Conservation (phyloP, 2,888 invertebrate genomes). For the Tiliacea aurago region DNA sequence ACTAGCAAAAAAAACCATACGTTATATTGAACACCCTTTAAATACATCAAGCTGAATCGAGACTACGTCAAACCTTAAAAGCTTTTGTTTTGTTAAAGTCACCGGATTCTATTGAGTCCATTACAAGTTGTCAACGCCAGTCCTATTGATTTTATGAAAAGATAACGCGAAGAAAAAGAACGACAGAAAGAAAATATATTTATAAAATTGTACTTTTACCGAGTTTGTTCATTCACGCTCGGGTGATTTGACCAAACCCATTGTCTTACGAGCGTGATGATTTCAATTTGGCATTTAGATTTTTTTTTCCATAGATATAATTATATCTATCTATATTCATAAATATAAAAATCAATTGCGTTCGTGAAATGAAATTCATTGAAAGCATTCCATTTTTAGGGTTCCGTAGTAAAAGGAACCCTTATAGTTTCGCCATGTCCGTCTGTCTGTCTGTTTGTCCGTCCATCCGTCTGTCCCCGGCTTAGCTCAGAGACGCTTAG, state of each 20-base stretch:
- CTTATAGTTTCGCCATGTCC: no score
- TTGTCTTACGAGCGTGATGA: neutral
- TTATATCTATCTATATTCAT: no score
- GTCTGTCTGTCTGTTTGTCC: no score
- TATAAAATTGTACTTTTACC: constrained; percentile 25
- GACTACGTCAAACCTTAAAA: constrained; percentile 38
- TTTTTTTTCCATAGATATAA: neutral
- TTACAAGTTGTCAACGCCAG: constrained; percentile 43
- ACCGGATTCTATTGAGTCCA: constrained; percentile 47
- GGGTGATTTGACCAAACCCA: no score
- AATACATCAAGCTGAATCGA: constrained; percentile 2
- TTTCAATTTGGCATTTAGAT: neutral
- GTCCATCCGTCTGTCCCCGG: no score
- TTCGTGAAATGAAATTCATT: no score
- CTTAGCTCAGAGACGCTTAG: no score
- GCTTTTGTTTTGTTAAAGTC: constrained; percentile 41
- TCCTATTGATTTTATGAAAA: constrained; percentile 34
- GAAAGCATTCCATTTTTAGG: no score
- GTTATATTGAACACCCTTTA: neutral
- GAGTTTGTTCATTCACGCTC: constrained; percentile 24
- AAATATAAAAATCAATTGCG: no score
- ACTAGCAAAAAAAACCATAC: neutral
- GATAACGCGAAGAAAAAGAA: constrained; percentile 23
- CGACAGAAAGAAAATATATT: neutral
- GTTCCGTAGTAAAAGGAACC: no score